Base-by-base conservation (phyloP, 1,140 invertebrate species). In the Orchesella cincta region DNA sequence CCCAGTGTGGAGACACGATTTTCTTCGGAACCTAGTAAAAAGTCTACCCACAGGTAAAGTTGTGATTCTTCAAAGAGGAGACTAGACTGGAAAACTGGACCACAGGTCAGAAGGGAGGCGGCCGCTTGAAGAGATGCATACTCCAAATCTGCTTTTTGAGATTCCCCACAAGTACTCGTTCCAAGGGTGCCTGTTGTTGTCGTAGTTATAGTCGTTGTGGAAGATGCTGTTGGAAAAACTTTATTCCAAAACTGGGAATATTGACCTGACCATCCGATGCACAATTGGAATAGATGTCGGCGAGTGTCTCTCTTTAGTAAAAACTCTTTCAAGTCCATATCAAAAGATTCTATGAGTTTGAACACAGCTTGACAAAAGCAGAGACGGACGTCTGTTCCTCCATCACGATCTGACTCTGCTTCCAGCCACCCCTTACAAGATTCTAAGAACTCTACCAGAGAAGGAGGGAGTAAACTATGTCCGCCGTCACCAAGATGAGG, bases 31-130 rank as follows among this genome's bases (percentile, higher is more conserved):
- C 92, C 91, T 0, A 99, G 86, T 76, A 99, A 88, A 80, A 93
- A 89, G 85, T 97, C 94, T 51, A 99, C 86, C 96, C 97, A 99
- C 62, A 92, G 89, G 85, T 98, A 99, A 39, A 98, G 90, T 79
- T 88, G 86, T 0, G 92, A 91, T 78, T 97, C 96, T 84, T 99
- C 97, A 82, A 94, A 93, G 0, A 94, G 90, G 0, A 96, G 86
- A 39, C 91, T 92, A 73, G 90, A 88, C 0, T 92, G 89, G 85
- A 98, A 98, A 82, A 95, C 94, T 0, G 95, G 92, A 0, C 98
- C 98, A 86, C 96, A 98, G 84, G 95, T 98, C 0, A 98, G 88
- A 1, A 99, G 87, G 34, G 94, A 92, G 78, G 94, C 95, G 93
- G 98, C 97, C 3, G 97, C 96, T 88, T 94, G 91, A 0, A 91